These are phyloP conservation scores for Argopecten irradians DNA, from an alignment of 1,140 invertebrate species.

Conservation along the genomic window DNA sequence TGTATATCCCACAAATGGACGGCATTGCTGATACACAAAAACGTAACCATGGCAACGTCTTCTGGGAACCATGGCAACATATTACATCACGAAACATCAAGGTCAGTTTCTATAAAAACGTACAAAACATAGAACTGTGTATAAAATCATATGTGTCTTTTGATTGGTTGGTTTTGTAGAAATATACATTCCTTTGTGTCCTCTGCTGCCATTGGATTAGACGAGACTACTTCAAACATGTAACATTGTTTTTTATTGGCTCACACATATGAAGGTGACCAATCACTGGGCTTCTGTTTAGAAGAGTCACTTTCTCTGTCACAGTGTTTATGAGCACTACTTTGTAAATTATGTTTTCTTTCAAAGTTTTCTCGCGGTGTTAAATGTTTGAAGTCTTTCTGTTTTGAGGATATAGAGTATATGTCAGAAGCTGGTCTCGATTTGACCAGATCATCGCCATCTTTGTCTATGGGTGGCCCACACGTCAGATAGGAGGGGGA, in stretches of 20 bases:
- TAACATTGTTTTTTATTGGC: neutral
- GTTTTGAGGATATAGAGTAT: constrained; percentile 44
- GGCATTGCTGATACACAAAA: neutral
- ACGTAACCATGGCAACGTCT: neutral
- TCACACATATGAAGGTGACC: constrained; percentile 38
- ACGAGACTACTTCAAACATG: neutral
- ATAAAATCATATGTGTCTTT: neutral
- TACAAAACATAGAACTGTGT: neutral
- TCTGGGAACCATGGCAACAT: neutral
- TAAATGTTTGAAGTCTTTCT: constrained; percentile 38
- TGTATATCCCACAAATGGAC: neutral
- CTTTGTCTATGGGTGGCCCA: neutral
- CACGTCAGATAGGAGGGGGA: neutral
- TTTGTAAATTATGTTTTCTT: constrained; percentile 46
- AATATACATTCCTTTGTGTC: constrained; percentile 1
- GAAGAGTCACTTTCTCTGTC: constrained; percentile 26
- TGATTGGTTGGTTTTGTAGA: constrained; percentile 10
- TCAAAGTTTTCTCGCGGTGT: constrained; percentile 52
- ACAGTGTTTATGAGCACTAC: constrained; percentile 32
- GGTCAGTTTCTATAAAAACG: neutral
- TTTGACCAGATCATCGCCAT: neutral
- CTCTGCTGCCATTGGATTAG: neutral
- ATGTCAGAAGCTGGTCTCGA: constrained; percentile 34
- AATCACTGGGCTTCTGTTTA: constrained; percentile 2
- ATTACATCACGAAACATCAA: neutral